A percentile compares a stretch with the other conserved stretches of the same genome.
phyloP scores from a whole-genome alignment of 2,797 vertebrate genomes.

The Enteromius trimaculatus region DNA sequence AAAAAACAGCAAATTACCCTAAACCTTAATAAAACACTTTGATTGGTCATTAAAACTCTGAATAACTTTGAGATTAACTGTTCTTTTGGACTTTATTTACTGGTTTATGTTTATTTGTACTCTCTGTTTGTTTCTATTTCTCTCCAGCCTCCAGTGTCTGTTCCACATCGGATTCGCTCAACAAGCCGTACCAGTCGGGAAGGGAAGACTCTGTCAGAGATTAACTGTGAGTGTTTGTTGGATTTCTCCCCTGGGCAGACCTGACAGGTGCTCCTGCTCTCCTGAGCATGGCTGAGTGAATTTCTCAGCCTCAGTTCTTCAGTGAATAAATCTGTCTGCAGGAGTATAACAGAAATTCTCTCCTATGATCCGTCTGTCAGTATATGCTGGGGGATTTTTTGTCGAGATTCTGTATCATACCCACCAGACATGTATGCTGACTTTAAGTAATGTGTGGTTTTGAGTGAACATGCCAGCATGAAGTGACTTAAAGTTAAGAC shows the following conservation, averaged over 20 bases:
- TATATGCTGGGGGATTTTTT: not conserved
- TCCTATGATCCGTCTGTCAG: constrained; percentile 24
- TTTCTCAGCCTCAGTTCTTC: constrained; percentile 34
- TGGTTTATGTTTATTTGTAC: constrained; percentile 14
- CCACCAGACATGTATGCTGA: not conserved
- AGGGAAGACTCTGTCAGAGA: constrained; percentile 88
- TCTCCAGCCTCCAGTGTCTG: constrained; percentile 77
- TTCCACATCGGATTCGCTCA: constrained; percentile 87
- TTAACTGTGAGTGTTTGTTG: constrained; percentile 82
- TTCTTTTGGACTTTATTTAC: not conserved
- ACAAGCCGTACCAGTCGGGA: constrained; percentile 84
- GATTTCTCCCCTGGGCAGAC: constrained; percentile 18
- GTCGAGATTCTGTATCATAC: not conserved
- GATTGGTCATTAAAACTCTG: not conserved
- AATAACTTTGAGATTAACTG: not conserved
- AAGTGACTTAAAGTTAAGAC: not conserved
- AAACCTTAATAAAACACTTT: not conserved
- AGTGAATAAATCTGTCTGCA: constrained; percentile 12
- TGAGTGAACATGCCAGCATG: not conserved
- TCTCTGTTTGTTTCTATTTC: constrained; percentile 41
- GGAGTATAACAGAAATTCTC: constrained; percentile 19
- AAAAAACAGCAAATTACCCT: not conserved
- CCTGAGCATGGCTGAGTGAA: constrained; percentile 24
- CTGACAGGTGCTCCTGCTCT: constrained; percentile 23
- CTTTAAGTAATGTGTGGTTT: constrained; percentile 3